A percentile compares a stretch with the other conserved stretches of the same genome.
phyloP scores from a whole-genome alignment of 2,797 vertebrate species.

The Perodicticus potto region DNA sequence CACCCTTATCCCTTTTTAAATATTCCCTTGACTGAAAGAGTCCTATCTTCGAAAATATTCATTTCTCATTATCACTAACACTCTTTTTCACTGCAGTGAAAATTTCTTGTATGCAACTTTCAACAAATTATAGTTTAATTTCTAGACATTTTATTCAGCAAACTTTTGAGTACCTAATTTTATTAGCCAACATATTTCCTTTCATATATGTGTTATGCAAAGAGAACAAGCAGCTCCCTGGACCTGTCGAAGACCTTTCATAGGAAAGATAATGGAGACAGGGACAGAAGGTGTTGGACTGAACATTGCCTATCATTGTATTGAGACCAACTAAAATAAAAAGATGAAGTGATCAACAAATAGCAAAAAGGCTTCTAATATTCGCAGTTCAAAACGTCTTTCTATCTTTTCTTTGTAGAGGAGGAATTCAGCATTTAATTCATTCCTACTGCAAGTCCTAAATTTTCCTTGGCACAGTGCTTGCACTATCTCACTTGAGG shows the following conservation, averaged over 20 bases:
- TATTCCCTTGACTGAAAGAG: not conserved
- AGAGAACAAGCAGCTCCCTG: not conserved
- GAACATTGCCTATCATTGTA: not conserved
- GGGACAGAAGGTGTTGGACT: not conserved
- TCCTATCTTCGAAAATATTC: not conserved
- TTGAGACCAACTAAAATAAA: slow-evolving; percentile 15
- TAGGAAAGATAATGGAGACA: not conserved
- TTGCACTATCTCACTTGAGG: not conserved
- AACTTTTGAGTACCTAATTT: not conserved
- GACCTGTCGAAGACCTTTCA: not conserved
- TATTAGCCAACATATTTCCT: not conserved
- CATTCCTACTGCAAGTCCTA: not conserved
- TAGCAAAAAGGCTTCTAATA: not conserved
- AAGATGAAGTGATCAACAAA: not conserved
- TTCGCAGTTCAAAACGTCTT: not conserved
- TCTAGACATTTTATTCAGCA: not conserved
- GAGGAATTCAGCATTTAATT: not conserved
- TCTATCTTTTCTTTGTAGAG: not conserved
- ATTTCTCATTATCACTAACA: not conserved
- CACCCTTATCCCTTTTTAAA: not conserved
- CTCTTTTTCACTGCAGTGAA: not conserved
- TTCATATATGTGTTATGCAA: not conserved
- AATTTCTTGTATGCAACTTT: not conserved
- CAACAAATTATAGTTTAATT: not conserved
- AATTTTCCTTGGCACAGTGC: not conserved